phyloP scores from a whole-genome alignment of 2,888 invertebrate genomes.

The Yponomeuta plumbellus region DNA sequence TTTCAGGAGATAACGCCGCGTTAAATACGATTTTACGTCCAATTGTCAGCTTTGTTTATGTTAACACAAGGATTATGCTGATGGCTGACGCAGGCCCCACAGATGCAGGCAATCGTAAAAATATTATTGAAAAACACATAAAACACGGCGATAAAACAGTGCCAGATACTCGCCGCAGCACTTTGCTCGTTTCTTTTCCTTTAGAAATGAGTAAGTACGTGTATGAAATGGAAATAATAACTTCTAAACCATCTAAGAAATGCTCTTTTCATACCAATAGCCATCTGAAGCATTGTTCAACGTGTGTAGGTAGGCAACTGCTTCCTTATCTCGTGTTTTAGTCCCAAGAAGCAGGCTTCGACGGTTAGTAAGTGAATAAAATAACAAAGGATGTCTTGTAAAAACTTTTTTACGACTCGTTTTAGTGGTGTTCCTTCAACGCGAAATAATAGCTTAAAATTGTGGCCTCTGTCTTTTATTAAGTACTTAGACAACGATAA shows the following conservation, averaged over 20 bases:
- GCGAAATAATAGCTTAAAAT: slow-evolving; percentile 58
- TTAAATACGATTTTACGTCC: slow-evolving; percentile 9
- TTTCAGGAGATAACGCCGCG: slow-evolving; percentile 7
- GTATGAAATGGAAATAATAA: not conserved
- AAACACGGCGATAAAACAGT: slow-evolving; percentile 10
- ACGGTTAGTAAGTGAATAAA: not conserved
- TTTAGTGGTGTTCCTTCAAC: slow-evolving; percentile 43
- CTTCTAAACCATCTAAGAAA: slow-evolving; percentile 6
- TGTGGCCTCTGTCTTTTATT: slow-evolving; percentile 58
- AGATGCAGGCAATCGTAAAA: slow-evolving; percentile 10
- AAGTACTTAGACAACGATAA: slow-evolving; percentile 55
- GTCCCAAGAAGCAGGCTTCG: not conserved
- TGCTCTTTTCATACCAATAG: not conserved
- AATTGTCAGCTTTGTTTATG: slow-evolving; percentile 11
- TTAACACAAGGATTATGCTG: slow-evolving; percentile 7
- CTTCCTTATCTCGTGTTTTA: not conserved
- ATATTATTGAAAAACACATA: slow-evolving; percentile 10
- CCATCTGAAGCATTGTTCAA: not conserved
- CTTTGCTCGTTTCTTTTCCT: not conserved
- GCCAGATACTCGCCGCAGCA: not conserved
- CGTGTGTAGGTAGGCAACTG: not conserved
- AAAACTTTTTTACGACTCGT: slow-evolving; percentile 51
- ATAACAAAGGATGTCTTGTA: slow-evolving; percentile 33
- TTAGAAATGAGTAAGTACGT: not conserved
- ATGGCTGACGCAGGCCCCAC: slow-evolving; percentile 6